Base-by-base conservation (phyloP, 2,888 invertebrate genomes). In the Microdon myrmicae region DNA sequence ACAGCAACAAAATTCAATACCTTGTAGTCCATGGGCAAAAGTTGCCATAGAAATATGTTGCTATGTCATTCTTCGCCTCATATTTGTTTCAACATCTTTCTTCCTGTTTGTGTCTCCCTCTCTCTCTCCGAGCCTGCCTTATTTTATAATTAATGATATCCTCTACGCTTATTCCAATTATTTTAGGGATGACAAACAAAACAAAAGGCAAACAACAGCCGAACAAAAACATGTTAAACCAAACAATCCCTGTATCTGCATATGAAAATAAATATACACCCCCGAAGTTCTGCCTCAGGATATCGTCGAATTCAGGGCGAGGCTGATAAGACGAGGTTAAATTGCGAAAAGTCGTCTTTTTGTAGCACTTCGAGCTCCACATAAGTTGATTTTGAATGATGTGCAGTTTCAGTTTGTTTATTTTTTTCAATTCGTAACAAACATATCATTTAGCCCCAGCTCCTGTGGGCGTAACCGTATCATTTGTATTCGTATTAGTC, bases 91-190 rank as follows among this genome's bases (percentile, higher is more conserved):
- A 12, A 12, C 28, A n/a, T n/a, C 19, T 14, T 34, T 45, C 22
- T 20, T 45, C 22, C 28, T 37, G 47, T 48, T 35, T 56, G 23
- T 47, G 34, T 35, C 32, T 31, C 28, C 14, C 26, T 26, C 26
- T 51, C 25, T 41, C n/a, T n/a, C n/a, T n/a, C n/a, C n/a, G n/a
- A n/a, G n/a, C n/a, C n/a, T 53, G 47, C 54, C 37, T 47, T 43
- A 48, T 54, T 60, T 60, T 54, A 60, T 60, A 60, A 60, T 60
- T 53, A 60, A 60, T 60, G 60, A 54, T 60, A 60, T 60, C 60
- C 60, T 54, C 47, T 64, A 39, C 45, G 56, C 47, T 56, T 64
- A 64, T 64, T 64, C 56, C 51, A 64, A 64, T 64, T 64, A 64
- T 51, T 56, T 64, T 47, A 64, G 51, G 64, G 45, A 51, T 56